Evolutionary conservation across 1,140 invertebrate genomes (phyloP), one percentile per base, ranked within the genome.

Genomic region (Camponotus vicinus): DNA sequence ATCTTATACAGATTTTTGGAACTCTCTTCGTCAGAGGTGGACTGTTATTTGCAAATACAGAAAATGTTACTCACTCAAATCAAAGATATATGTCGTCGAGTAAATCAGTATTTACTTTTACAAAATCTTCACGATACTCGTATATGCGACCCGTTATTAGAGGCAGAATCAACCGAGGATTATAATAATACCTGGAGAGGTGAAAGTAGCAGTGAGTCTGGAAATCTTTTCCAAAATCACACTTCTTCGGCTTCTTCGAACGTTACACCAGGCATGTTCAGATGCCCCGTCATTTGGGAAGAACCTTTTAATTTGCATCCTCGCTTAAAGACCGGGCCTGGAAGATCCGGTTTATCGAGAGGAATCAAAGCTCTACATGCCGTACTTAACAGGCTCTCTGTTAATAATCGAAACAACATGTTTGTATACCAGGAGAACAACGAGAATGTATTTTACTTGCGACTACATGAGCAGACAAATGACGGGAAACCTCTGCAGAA

Each of bases 321-420:
- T 3, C 94, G 97, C 37, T 93, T 98, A 1, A 97, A 97, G 94
- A 96, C 96, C 3, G 96, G 96, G 0, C 95, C 96, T 57, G 96
- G 96, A 40, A 96, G 96, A 89, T 95, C 96, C 0, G 95, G 96
- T 0, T 92, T 96, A 13, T 97, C 96, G 0, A 94, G 96, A 40
- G 97, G 96, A 27, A 96, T 97, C 42, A 96, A 96, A 91, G 96
- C 97, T 13, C 94, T 98, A 32, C 95, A 97, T 78, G 96, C 96
- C 32, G 97, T 97, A 7, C 94, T 98, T 2, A 97, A 97, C 90
- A 96, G 97, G 57, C 97, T 98, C 89, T 97, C 97, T 1, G 97
- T 98, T 0, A 96, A 96, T 77, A 98, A 98, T 91, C 95, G 97
- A 67, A 96, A 95, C 69, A 98, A 98, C 92, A 98, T 98, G 97